phyloP scores from a whole-genome alignment of 2,797 vertebrate species.

The Pangasius djambal region DNA sequence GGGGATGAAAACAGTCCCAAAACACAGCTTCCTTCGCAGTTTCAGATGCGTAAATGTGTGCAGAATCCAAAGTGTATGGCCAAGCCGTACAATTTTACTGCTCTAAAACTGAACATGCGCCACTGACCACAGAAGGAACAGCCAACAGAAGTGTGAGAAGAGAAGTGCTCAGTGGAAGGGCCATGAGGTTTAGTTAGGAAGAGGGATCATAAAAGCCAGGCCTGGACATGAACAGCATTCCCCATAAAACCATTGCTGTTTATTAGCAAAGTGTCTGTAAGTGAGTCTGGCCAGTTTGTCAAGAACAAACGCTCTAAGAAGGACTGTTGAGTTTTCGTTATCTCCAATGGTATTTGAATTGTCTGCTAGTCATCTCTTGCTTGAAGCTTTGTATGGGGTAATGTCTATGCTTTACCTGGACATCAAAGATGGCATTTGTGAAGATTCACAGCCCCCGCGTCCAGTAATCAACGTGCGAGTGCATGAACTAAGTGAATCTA shows the following conservation, averaged over 20 bases:
- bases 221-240: constrained; percentile 55
- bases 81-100: constrained; percentile 60
- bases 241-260: constrained; percentile 36
- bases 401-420: not conserved
- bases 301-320: constrained; percentile 45
- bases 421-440: not conserved
- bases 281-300: constrained; percentile 27
- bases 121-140: constrained; percentile 66
- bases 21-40: constrained; percentile 56
- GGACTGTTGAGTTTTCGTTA: not conserved
- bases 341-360: constrained; percentile 35
- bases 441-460: not conserved
- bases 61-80: constrained; percentile 25
- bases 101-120: constrained; percentile 62
- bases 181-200: constrained; percentile 60
- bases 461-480: not conserved
- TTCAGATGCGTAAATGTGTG: constrained; percentile 1
- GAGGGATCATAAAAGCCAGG: constrained; percentile 66
- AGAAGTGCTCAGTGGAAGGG: constrained; percentile 62
- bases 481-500: not conserved
- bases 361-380: constrained; percentile 4
- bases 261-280: constrained; percentile 32
- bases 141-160: constrained; percentile 50
- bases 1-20: constrained; percentile 50
- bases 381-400: not conserved